A percentile compares a stretch with the other conserved stretches of the same genome.
Evolutionary conservation across 2,888 invertebrate species (phyloP).

Genomic region (Malthinus seriepunctatus): DNA sequence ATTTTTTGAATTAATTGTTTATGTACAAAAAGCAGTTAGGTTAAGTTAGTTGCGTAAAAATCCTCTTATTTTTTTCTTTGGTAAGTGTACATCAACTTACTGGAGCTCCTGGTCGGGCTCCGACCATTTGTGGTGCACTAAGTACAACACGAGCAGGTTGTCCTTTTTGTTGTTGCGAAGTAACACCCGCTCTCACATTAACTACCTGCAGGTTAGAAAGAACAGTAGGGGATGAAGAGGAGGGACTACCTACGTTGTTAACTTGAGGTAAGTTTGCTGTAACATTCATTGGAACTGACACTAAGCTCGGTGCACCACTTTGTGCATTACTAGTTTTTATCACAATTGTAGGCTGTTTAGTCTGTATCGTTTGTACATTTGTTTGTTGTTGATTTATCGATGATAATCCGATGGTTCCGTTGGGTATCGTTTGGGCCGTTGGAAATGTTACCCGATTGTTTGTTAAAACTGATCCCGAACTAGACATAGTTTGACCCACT

Average conservation of each 20-base stretch:
- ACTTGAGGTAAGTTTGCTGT: constrained; percentile 60
- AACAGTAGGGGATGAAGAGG: constrained; percentile 49
- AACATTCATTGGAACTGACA: constrained; percentile 67
- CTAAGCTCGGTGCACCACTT: constrained; percentile 58
- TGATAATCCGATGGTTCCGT: constrained; percentile 70
- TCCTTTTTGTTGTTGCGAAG: constrained; percentile 73
- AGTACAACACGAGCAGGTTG: constrained; percentile 84
- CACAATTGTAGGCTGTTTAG: constrained; percentile 53
- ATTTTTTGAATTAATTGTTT: not conserved
- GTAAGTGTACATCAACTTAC: constrained; percentile 59
- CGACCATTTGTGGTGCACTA: constrained; percentile 80
- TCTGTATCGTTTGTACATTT: constrained; percentile 49
- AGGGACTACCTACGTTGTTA: constrained; percentile 55
- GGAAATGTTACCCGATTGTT: constrained; percentile 65
- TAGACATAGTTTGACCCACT: constrained; percentile 55
- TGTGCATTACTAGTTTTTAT: constrained; percentile 52
- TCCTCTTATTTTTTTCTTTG: constrained; percentile 26
- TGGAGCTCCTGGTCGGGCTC: constrained; percentile 79
- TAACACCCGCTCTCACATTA: constrained; percentile 78
- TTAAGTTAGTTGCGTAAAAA: constrained; percentile 5
- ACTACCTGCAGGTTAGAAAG: constrained; percentile 78
- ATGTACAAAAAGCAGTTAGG: constrained; percentile 3
- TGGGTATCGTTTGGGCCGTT: constrained; percentile 64
- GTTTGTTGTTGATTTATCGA: constrained; percentile 53
- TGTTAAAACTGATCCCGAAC: constrained; percentile 55